A percentile compares a stretch with the other conserved stretches of the same genome.
These are phyloP conservation scores for Oxytorus armatus DNA, from an alignment of 2,888 invertebrate genomes.

Conservation along the genomic window DNA sequence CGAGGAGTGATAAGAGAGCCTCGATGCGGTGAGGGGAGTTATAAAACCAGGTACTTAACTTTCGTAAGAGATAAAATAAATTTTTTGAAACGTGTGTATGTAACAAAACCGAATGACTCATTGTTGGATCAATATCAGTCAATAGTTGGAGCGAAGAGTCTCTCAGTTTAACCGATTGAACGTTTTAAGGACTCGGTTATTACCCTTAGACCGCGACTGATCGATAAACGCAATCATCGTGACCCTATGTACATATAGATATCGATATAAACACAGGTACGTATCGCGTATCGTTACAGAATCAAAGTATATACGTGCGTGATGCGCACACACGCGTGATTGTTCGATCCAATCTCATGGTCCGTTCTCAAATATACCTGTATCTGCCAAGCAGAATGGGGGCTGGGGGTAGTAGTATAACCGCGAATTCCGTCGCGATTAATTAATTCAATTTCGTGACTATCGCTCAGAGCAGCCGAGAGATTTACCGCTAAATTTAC, in stretches of 20 bases:
- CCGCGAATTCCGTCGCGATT: slow-evolving; percentile 50
- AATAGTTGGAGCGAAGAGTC: neutral
- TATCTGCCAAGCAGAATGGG: neutral
- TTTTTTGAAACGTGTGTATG: neutral
- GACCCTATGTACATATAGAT: slow-evolving; percentile 24
- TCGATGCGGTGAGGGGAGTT: neutral
- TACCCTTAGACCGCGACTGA: slow-evolving; percentile 72
- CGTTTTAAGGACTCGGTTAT: slow-evolving; percentile 44
- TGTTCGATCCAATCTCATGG: neutral
- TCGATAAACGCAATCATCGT: slow-evolving; percentile 74
- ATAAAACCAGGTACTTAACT: slow-evolving; percentile 5
- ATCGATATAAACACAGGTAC: neutral
- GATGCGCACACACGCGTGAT: slow-evolving; percentile 15
- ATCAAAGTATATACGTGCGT: slow-evolving; percentile 18
- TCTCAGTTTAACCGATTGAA: slow-evolving; percentile 47
- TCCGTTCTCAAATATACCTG: neutral
- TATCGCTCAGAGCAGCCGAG: slow-evolving; percentile 28
- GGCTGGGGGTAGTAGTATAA: slow-evolving; percentile 18
- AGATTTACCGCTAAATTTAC: slow-evolving; percentile 14
- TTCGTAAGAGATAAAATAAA: slow-evolving; percentile 24
- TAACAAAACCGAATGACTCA: slow-evolving; percentile 74
- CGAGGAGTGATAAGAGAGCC: slow-evolving; percentile 19
- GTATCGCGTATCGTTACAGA: neutral
- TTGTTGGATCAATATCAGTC: slow-evolving; percentile 79
- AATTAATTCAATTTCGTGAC: slow-evolving; percentile 65